Base-by-base conservation (phyloP, 2,113 vertebrate genomes). In the Callaeas wilsoni region DNA sequence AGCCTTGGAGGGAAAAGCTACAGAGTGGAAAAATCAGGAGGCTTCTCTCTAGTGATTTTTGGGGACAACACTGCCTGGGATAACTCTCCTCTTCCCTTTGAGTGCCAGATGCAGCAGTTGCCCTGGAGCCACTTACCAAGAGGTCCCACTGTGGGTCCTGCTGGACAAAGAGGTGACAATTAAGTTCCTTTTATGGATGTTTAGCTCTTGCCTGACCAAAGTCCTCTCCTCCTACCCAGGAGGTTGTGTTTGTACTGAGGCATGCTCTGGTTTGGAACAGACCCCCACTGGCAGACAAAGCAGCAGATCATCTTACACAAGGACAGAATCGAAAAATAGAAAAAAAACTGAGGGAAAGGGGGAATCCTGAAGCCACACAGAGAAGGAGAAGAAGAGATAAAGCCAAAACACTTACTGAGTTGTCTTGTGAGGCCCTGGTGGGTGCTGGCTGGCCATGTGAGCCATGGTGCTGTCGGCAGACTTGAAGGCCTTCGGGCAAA, bases 401-500 rank as follows among this genome's bases (percentile, higher is more conserved):
- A 39, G 4, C 46, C n/a, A 29, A 57, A 49, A 30, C 42, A 99
- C 98, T 99, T 97, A 99, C 99, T 98, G 98, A 93, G 99, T 98
- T 75, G 98, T 97, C 94, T 93, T 98, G 89, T 98, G 97, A 85
- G 97, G 87, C 91, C 98, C 97, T 56, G 96, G 55, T 16, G 97
- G 97, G 85, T 99, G 99, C 96, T 99, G 99, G 75, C 97, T 98
- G 92, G 98, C 96, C 35, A 99, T 97, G 97, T 99, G 99, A 64
- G 98, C 98, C 3, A 96, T 95, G 47, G 98, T 99, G 97, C 98
- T 98, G 76, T 98, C 97, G 6, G 98, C 97, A 3, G 98, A 98
- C 98, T 99, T 99, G 97, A 99, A 99, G 97, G 99, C 99, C 98
- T 99, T 98, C 0, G 99, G 99, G 96, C 99, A 99, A 84, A 98